Base-by-base conservation (phyloP, 1,140 invertebrate genomes). In the Papilio helenus region DNA sequence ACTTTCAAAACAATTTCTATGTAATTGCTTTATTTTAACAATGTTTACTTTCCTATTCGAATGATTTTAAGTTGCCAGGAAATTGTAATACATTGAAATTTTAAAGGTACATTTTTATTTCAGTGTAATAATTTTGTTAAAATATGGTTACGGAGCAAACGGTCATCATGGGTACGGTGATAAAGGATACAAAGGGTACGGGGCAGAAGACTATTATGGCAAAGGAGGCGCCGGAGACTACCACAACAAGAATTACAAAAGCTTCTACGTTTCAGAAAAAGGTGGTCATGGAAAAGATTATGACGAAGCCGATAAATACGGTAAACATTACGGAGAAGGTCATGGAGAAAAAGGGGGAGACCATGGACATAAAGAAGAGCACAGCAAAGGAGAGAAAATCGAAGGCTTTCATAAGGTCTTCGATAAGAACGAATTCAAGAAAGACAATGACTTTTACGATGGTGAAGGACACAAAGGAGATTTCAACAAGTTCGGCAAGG, bases 401-500 rank as follows among this genome's bases (percentile, higher is more conserved):
- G 96, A 94, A 20, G 96, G 96, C 81, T 97, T 95, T 92, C 96
- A 96, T 91, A 96, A 96, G 82, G 94, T 96, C 55, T 96, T 96
- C 87, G 95, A 95, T 87, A 96, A 97, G 85, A 95, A 97, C 87
- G 96, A 97, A 89, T 96, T 95, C 92, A 96, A 96, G 87, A 97
- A 97, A 88, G 95, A 97, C 83, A 95, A 96, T 72, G 95, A 95
- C 81, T 96, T 97, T 94, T 97, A 97, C 88, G 96, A 96, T 88
- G 95, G 96, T 80, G 95, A 94, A 20, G 94, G 96, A 86, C 92
- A 95, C 44, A 95, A 95, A 82, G 96, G 96, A 26, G 91, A 95
- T 81, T 95, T 95, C 88, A 90, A 95, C 76, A 96, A 96, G 84
- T 94, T 96, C 84, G 95, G 89, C 7, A 85, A 91, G 49, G 91